Evolutionary conservation across 1,140 invertebrate species (phyloP).

Genomic region (Prorops nasuta): DNA sequence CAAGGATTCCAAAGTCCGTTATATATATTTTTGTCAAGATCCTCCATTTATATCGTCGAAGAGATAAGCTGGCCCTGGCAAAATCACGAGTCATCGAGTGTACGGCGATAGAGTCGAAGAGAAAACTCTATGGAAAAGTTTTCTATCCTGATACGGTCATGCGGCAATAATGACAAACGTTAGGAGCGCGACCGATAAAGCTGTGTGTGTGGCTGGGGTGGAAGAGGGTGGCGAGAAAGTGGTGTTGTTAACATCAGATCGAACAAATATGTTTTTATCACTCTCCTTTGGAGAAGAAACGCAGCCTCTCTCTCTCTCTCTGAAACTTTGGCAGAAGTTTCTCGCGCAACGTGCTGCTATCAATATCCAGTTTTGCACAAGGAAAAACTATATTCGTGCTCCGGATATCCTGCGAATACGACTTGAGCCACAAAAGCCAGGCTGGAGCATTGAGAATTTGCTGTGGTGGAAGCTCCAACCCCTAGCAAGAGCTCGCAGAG

Average conservation of each 20-base stretch:
- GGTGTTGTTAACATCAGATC: conserved; percentile 29
- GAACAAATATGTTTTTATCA: conserved; percentile 41
- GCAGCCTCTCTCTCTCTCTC: conserved; percentile 7
- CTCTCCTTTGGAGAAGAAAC: conserved; percentile 6
- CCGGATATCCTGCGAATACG: not conserved
- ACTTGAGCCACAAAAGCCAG: too few relatives aligned
- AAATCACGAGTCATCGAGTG: conserved; percentile 18
- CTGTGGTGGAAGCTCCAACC: too few relatives aligned
- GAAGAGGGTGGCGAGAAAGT: not conserved
- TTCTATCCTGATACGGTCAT: not conserved
- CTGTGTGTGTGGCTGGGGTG: not conserved
- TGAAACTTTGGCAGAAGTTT: conserved; percentile 26
- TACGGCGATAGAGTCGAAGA: not conserved
- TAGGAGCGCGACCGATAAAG: conserved; percentile 6
- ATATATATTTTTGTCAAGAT: too few relatives aligned
- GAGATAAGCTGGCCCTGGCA: too few relatives aligned
- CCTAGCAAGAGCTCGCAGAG: conserved; percentile 24
- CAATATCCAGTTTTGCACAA: conserved; percentile 34
- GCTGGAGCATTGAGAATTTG: too few relatives aligned
- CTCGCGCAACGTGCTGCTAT: conserved; percentile 18
- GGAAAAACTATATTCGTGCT: conserved; percentile 23
- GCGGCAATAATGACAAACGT: conserved; percentile 26
- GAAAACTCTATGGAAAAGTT: conserved; percentile 1
- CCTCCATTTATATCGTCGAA: too few relatives aligned
- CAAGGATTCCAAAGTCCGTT: too few relatives aligned